Evolutionary conservation across 2,797 vertebrate species (phyloP).

Genomic region (Gallinago stenura): DNA sequence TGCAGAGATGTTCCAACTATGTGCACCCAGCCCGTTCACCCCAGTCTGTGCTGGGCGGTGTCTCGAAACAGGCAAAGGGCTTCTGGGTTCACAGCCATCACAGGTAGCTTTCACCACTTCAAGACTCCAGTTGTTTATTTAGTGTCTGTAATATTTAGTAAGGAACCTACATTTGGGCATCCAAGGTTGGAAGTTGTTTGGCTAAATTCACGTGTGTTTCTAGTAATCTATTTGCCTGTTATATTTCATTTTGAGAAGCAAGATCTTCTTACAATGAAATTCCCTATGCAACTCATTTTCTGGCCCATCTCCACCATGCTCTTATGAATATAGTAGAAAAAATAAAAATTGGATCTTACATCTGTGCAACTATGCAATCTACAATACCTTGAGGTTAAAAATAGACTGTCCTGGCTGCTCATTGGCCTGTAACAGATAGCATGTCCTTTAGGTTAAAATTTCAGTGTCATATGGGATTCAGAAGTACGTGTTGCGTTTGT

Average conservation of each 20-base stretch:
- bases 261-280: neutral
- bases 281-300: neutral
- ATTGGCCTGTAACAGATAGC: neutral
- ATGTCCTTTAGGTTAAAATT: neutral
- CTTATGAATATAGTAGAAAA: neutral
- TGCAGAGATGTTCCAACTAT: neutral
- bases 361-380: neutral
- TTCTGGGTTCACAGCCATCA: neutral
- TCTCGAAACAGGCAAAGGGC: rapidly evolving
- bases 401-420: neutral
- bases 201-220: neutral
- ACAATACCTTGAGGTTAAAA: neutral
- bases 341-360: neutral
- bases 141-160: neutral
- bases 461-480: neutral
- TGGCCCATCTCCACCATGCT: neutral
- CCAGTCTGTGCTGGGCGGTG: neutral
- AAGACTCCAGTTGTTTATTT: neutral
- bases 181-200: neutral
- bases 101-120: neutral
- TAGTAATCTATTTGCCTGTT: neutral
- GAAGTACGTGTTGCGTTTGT: neutral
- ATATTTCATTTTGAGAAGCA: neutral
- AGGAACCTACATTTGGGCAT: neutral
- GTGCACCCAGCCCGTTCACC: neutral